phyloP scores from a whole-genome alignment of 2,888 invertebrate genomes.

The Eupithecia insigniata region DNA sequence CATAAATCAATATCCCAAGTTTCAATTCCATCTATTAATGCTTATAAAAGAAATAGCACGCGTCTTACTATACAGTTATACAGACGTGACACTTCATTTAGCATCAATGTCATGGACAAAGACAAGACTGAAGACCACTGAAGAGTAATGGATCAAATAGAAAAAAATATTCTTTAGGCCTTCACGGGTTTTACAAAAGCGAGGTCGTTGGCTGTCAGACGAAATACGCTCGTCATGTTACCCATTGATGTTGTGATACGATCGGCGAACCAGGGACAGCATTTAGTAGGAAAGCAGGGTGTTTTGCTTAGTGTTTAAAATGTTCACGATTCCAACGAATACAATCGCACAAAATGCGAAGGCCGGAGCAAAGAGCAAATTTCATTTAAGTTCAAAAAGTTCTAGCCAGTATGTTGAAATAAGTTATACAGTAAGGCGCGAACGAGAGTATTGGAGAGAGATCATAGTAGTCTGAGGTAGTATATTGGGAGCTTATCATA shows the following conservation, averaged over 20 bases:
- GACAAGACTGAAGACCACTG: conserved; percentile 41
- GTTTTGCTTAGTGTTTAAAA: neutral
- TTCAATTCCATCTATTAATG: conserved; percentile 5
- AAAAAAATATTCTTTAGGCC: conserved; percentile 56
- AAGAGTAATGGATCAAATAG: conserved; percentile 52
- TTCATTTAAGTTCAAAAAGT: neutral
- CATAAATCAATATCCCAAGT: neutral
- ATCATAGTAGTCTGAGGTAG: too few relatives aligned
- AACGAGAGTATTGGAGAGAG: too few relatives aligned
- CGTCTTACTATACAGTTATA: conserved; percentile 59
- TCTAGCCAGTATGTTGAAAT: too few relatives aligned
- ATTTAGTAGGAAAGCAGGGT: conserved; percentile 18
- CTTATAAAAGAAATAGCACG: conserved; percentile 26
- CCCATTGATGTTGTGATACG: conserved; percentile 59
- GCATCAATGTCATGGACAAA: conserved; percentile 71
- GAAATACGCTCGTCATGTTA: conserved; percentile 61
- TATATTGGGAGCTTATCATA: too few relatives aligned
- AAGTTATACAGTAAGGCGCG: too few relatives aligned
- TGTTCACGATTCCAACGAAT: neutral
- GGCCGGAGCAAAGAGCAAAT: neutral
- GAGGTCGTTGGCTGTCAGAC: conserved; percentile 65
- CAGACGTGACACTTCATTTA: conserved; percentile 71
- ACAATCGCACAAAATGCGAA: neutral
- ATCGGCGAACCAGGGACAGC: conserved; percentile 23
- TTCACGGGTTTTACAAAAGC: conserved; percentile 55